These are phyloP conservation scores for Peromyscus melanophrys DNA, from an alignment of 2,797 vertebrate genomes.

Conservation along the genomic window DNA sequence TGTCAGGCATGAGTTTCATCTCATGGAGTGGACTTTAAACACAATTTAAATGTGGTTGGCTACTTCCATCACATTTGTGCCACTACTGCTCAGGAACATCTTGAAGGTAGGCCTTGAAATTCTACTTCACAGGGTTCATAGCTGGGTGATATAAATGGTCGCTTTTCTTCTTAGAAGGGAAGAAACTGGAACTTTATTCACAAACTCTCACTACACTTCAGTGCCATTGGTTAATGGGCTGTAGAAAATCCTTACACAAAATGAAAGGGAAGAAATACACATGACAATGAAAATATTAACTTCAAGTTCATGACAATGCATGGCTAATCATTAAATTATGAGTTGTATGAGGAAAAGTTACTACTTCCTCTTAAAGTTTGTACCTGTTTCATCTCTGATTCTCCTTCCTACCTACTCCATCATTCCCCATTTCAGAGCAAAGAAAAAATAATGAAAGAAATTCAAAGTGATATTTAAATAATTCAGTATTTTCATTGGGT, in stretches of 20 bases:
- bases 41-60: background rate
- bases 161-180: background rate
- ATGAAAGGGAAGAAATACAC: background rate
- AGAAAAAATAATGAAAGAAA: background rate
- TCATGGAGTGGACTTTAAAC: background rate
- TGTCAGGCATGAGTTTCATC: background rate
- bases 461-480: background rate
- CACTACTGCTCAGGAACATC: background rate
- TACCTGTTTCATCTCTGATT: background rate
- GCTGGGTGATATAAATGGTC: background rate
- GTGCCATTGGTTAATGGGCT: background rate
- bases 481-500: background rate
- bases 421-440: background rate
- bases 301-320: background rate
- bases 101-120: too few species aligned
- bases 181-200: background rate
- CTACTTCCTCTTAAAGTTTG: background rate
- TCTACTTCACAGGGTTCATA: background rate
- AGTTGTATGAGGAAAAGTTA: background rate
- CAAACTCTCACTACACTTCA: background rate
- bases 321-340: background rate
- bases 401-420: background rate
- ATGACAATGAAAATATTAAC: background rate
- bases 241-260: background rate
- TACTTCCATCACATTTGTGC: background rate